phyloP scores from a whole-genome alignment of 2,113 vertebrate species.

The Macrotis lagotis region DNA sequence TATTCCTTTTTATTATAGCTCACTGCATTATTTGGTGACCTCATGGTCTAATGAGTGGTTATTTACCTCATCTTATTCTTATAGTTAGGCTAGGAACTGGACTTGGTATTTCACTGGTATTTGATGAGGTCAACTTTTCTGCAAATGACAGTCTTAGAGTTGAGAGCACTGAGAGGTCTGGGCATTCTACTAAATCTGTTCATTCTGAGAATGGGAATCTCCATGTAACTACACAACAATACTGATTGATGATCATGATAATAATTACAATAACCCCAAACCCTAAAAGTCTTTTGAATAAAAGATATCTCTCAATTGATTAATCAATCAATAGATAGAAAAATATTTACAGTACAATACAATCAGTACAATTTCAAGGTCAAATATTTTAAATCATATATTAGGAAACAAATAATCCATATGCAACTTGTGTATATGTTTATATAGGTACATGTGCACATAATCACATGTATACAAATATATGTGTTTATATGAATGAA shows the following conservation, averaged over 20 bases:
- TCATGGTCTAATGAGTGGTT: neutral
- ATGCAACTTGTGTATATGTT: slow-evolving; percentile 13
- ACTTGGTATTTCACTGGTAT: neutral
- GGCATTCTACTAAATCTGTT: neutral
- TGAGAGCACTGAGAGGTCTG: neutral
- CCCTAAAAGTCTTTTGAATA: slow-evolving; percentile 28
- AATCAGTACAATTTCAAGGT: slow-evolving; percentile 22
- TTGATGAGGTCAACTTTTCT: too few species aligned
- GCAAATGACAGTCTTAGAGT: neutral
- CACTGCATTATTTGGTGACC: neutral
- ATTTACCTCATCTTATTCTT: neutral
- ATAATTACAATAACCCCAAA: slow-evolving; percentile 16
- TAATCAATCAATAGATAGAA: neutral
- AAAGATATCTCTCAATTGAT: slow-evolving; percentile 33
- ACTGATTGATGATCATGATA: slow-evolving; percentile 5
- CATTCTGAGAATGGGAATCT: slow-evolving; percentile 25
- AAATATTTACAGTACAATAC: neutral
- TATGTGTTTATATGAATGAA: neutral
- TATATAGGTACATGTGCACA: neutral
- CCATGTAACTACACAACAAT: slow-evolving; percentile 1
- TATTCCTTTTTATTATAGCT: slow-evolving; percentile 1
- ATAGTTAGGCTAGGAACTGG: neutral
- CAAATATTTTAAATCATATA: neutral
- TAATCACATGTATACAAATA: neutral
- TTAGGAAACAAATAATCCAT: neutral